Evolutionary conservation across 2,888 invertebrate genomes (phyloP).

Genomic region (Acanthosepion pharaonis): DNA sequence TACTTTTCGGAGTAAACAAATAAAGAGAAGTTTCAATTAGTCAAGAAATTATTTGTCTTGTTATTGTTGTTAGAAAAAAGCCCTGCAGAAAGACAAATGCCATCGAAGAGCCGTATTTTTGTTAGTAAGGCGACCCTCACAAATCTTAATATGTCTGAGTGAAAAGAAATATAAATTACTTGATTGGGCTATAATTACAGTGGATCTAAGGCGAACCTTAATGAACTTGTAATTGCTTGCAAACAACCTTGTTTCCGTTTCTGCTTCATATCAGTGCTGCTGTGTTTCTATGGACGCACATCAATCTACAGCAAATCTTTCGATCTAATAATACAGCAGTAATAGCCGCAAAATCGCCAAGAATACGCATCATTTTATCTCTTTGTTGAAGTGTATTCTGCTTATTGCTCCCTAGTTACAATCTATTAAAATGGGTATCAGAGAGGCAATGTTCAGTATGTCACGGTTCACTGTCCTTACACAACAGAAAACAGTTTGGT

Average conservation of each 20-base stretch:
- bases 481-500: background rate
- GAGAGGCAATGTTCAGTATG: background rate
- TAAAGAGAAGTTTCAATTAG: constrained; percentile 12
- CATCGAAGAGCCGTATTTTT: background rate
- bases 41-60: background rate
- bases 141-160: background rate
- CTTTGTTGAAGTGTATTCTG: background rate
- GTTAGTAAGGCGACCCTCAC: background rate
- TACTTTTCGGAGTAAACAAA: background rate
- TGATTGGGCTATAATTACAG: constrained; percentile 33
- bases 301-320: background rate
- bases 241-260: constrained; percentile 41
- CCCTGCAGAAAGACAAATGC: constrained; percentile 17
- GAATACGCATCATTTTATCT: background rate
- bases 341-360: background rate
- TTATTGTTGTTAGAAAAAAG: background rate
- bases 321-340: background rate
- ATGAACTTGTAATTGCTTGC: constrained; percentile 40
- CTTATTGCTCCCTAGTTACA: background rate
- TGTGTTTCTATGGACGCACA: background rate
- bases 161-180: constrained; percentile 1
- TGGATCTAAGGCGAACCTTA: background rate
- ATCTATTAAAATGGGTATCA: background rate
- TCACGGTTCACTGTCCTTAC: background rate
- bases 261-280: background rate